Percentiles rank a stretch among this genome's conserved stretches.
Evolutionary conservation across 1,140 invertebrate species (phyloP).

Genomic region (Polypedilum vanderplanki): DNA sequence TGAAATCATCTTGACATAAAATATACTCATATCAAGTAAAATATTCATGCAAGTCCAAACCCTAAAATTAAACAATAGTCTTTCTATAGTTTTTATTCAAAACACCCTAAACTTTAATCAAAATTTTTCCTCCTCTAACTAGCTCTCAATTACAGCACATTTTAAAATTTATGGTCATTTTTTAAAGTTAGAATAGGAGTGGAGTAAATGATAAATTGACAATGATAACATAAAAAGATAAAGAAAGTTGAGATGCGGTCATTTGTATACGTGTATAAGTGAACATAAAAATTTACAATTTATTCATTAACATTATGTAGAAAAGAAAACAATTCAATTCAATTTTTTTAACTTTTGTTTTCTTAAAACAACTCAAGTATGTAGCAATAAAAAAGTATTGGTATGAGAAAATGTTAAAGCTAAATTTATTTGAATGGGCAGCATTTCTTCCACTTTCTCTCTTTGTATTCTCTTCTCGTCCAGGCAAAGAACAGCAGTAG

Average conservation of each 20-base stretch:
- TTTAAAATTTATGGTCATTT: not conserved
- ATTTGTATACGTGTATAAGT: not conserved
- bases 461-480: not conserved
- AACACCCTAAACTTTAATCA: no score
- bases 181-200: not conserved
- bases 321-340: not conserved
- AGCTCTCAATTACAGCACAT: not conserved
- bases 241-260: not conserved
- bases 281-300: not conserved
- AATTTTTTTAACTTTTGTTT: not conserved
- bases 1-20: no score
- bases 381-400: not conserved
- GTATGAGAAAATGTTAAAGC: not conserved
- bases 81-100: not conserved
- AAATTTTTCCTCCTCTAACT: not conserved
- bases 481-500: not conserved
- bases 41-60: no score
- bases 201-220: conserved; percentile 21
- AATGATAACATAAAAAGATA: not conserved
- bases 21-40: no score
- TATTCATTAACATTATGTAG: not conserved
- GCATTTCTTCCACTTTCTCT: no score
- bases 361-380: not conserved
- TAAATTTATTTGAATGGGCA: not conserved
- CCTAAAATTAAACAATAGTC: not conserved